Evolutionary conservation across 2,888 invertebrate genomes (phyloP), one percentile per base, ranked within the genome.

Genomic region (Sminthurinus aureus): DNA sequence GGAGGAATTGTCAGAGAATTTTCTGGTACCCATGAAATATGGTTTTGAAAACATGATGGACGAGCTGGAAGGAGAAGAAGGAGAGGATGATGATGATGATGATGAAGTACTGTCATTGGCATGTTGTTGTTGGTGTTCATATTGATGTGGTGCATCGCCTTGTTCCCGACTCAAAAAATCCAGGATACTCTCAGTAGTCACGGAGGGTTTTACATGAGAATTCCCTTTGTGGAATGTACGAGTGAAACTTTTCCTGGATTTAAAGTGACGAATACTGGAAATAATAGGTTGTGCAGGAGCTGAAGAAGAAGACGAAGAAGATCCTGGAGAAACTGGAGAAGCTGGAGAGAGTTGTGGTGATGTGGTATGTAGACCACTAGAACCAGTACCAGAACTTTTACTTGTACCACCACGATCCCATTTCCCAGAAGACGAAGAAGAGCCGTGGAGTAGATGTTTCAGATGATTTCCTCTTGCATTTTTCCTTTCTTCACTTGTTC

Each of bases 251-350:
- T 88, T 88, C 64, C 88, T 83, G 50, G 88, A 88, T 79, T 87
- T 86, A 85, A 86, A 86, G 83, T 88, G 88, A 78, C 88, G 84
- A 83, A 88, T 88, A 73, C 87, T 88, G 64, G 87, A 86, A 81
- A 88, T 88, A 82, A 87, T 84, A 24, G 87, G 87, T 24, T 80
- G 84, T 24, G 78, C 13, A n/a, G 78, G 9, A 58, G 58, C 13
- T 52, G 78, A 18, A 58, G 58, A 15, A n/a, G n/a, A n/a, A n/a
- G n/a, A n/a, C n/a, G n/a, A n/a, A n/a, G n/a, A n/a, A n/a, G n/a
- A n/a, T n/a, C n/a, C n/a, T 6, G 38, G 58, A 58, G 58, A 15
- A 9, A 11, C 58, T 58, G 58, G 15, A 15, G 58, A 58, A 15
- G 58, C 58, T 58, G 58, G 15, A 15, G 58, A 58, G 38, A 38